A percentile compares a stretch with the other conserved stretches of the same genome.
phyloP scores from a whole-genome alignment of 2,888 invertebrate genomes.

The Drosophila birchii region DNA sequence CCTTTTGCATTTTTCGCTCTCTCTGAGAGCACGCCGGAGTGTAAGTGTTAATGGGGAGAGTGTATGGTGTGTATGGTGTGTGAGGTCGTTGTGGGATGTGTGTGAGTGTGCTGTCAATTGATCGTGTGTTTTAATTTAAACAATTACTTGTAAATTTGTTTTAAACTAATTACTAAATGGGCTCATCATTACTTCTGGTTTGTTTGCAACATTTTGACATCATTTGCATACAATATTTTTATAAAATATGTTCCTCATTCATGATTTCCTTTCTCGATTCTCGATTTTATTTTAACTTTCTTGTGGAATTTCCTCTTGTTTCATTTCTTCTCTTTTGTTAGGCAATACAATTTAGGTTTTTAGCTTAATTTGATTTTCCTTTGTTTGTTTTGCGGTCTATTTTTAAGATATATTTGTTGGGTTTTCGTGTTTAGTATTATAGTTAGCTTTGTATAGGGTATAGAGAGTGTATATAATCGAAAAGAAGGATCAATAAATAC shows the following conservation, averaged over 20 bases:
- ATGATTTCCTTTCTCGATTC: constrained; percentile 43
- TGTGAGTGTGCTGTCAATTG: constrained; percentile 46
- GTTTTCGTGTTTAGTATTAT: constrained; percentile 32
- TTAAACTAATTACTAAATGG: constrained; percentile 81
- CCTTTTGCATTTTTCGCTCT: constrained; percentile 63
- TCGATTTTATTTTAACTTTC: constrained; percentile 55
- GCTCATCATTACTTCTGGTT: constrained; percentile 60
- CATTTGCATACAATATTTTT: constrained; percentile 80
- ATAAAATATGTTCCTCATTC: constrained; percentile 75
- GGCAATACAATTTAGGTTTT: constrained; percentile 72
- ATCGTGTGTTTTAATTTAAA: constrained; percentile 61
- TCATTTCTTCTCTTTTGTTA: constrained; percentile 39
- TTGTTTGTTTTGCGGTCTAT: constrained; percentile 44
- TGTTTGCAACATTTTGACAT: constrained; percentile 81
- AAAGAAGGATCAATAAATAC: constrained; percentile 69
- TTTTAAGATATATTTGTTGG: constrained; percentile 48
- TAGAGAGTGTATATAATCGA: constrained; percentile 52
- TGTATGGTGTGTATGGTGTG: constrained; percentile 15
- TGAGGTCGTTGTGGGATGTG: constrained; percentile 20
- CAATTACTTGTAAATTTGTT: constrained; percentile 79
- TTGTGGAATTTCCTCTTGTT: constrained; percentile 53
- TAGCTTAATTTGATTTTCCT: constrained; percentile 70
- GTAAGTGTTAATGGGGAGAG: constrained; percentile 33
- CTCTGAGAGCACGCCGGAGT: constrained; percentile 65
- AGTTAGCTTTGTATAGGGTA: constrained; percentile 32